A percentile compares a stretch with the other conserved stretches of the same genome.
phyloP scores from a whole-genome alignment of 1,140 invertebrate genomes.

The Littorina saxatilis region DNA sequence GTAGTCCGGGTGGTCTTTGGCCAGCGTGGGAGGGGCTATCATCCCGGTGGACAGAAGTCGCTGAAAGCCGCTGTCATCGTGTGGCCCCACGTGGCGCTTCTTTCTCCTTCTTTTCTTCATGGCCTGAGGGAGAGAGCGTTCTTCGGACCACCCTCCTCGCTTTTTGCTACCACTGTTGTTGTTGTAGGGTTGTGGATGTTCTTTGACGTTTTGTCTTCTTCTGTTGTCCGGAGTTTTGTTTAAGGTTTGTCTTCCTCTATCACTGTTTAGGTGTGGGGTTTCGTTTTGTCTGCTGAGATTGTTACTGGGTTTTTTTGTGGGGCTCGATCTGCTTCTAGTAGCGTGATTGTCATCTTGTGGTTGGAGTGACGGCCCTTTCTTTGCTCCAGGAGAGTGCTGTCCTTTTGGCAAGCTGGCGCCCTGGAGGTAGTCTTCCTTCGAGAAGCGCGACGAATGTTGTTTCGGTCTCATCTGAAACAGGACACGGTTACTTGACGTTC shows the following conservation, averaged over 20 bases:
- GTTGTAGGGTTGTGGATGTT: background rate
- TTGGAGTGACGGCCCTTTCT: background rate
- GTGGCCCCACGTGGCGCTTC: constrained; percentile 75
- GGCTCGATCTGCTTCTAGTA: too few species aligned
- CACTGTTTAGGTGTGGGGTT: background rate
- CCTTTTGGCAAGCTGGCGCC: too few species aligned
- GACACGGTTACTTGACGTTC: too few species aligned
- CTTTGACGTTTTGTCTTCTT: background rate
- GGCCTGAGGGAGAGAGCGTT: too few species aligned
- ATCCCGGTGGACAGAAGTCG: constrained; percentile 77
- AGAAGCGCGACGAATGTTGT: too few species aligned
- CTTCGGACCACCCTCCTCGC: background rate
- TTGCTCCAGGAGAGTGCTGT: background rate
- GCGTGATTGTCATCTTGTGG: too few species aligned
- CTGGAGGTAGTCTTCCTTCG: too few species aligned
- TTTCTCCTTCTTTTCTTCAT: background rate
- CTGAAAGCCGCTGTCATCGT: constrained; percentile 76
- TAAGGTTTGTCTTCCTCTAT: too few species aligned
- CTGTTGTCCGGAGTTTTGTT: background rate
- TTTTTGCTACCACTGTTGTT: background rate
- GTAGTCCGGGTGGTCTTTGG: constrained; percentile 60
- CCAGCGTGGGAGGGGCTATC: constrained; percentile 73
- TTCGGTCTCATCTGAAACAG: too few species aligned
- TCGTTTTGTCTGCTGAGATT: background rate
- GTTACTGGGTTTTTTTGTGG: background rate